These are phyloP conservation scores for Caenorhabditis sulstoni DNA, from an alignment of 2,888 invertebrate species.

Conservation along the genomic window DNA sequence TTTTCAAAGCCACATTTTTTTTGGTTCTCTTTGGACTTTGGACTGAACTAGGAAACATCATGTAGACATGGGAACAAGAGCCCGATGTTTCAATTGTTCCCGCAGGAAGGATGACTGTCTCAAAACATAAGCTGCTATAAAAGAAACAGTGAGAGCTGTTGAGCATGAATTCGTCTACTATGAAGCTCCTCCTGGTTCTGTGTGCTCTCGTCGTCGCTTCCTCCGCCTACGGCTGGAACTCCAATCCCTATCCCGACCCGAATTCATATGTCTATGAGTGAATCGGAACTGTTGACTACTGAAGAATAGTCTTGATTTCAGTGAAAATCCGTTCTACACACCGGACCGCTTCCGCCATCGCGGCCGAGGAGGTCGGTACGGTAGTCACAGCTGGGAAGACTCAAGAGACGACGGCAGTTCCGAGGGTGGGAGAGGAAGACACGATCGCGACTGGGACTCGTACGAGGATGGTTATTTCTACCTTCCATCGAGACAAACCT, in stretches of 20 bases:
- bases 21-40: no score
- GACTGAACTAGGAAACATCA: not conserved
- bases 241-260: constrained; percentile 10
- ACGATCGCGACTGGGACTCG: no score
- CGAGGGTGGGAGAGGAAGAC: not conserved
- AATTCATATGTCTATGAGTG: not conserved
- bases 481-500: not conserved
- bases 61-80: not conserved
- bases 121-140: no score
- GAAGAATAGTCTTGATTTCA: not conserved
- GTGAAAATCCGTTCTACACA: not conserved
- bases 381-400: not conserved
- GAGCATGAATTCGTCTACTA: constrained; percentile 7
- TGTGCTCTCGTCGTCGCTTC: constrained; percentile 16
- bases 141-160: no score
- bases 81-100: not conserved
- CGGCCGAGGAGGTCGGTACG: not conserved
- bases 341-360: not conserved
- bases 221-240: constrained; percentile 9
- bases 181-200: constrained; percentile 29
- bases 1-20: not conserved
- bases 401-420: not conserved
- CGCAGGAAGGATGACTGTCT: not conserved
- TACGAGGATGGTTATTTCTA: not conserved
- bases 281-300: not conserved